Evolutionary conservation across 1,140 invertebrate genomes (phyloP).

Genomic region (Papilio polytes): DNA sequence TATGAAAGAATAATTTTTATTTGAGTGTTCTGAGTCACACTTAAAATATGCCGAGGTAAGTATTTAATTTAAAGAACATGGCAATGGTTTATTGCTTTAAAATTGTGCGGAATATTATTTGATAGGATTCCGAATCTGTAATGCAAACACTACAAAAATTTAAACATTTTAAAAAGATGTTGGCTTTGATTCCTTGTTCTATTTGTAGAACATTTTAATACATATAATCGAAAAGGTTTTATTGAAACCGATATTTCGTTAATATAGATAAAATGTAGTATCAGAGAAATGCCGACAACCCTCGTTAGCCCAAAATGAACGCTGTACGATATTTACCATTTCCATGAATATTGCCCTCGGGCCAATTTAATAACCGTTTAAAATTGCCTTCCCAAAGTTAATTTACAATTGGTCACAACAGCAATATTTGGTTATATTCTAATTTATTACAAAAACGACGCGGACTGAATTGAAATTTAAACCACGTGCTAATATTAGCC

Average conservation of each 20-base stretch:
- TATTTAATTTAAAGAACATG: background rate
- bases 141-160: too few relatives aligned
- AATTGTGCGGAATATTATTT: too few relatives aligned
- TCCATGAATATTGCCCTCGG: constrained; percentile 35
- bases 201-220: too few relatives aligned
- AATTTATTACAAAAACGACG: constrained; percentile 27
- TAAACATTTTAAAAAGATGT: too few relatives aligned
- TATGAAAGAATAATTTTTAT: background rate
- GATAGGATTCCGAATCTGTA: too few relatives aligned
- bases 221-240: background rate
- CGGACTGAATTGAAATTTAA: background rate
- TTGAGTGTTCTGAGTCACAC: background rate
- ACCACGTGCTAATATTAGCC: too few relatives aligned
- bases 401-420: constrained; percentile 21
- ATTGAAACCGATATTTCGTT: background rate
- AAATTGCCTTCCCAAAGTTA: constrained; percentile 31
- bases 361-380: constrained; percentile 27
- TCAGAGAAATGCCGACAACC: background rate
- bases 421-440: constrained; percentile 29
- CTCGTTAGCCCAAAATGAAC: constrained; percentile 4
- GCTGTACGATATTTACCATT: constrained; percentile 6
- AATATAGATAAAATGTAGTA: background rate
- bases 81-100: background rate
- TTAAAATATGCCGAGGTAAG: background rate
- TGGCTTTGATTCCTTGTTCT: too few relatives aligned